Evolutionary conservation across 1,140 invertebrate genomes (phyloP), one percentile per base, ranked within the genome.

Genomic region (Heliconius congener): DNA sequence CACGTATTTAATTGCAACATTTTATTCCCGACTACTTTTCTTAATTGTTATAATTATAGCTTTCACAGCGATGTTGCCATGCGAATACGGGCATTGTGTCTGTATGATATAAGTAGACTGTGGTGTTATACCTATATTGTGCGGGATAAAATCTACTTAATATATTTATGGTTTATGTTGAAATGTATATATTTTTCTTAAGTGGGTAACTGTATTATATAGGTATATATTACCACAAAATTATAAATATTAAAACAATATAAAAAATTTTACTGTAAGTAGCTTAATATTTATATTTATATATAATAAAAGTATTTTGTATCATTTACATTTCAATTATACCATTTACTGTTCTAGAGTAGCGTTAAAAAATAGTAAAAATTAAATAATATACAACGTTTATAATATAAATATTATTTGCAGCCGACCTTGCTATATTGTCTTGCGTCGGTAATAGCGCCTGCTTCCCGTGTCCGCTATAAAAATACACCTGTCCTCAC

Each of bases 31-130:
- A 84, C 81, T 83, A 66, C 81, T 88, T 87, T 87, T 86, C 86
- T 88, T 87, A 86, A 90, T 90, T 90, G 87, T 90, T 86, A 90
- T 88, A 89, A 90, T 90, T 88, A 90, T 88, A 85, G 86, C 82
- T 83, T 85, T 86, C 85, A 80, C 78, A 83, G 85, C 85, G 79
- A 75, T 71, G 74, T 74, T 83, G 86, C 80, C 9, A 66, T 66
- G 83, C 81, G 78, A 84, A 83, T 80, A 76, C 81, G 75, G 81
- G 72, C 50, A 46, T 75, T 75, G 66, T 50, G 78, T 37, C 46
- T 27, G 50, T 66, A 70, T 70, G 74, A 76, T 76, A 76, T 76
- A 76, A 39, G 74, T 42, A 66, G 30, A 39, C 16, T 70, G 9
- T 66, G 57, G 8, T 16, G 9, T 66, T 16, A 4, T 60, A 57